Evolutionary conservation across 2,888 invertebrate genomes (phyloP).

Genomic region (Cataglyphis livida): DNA sequence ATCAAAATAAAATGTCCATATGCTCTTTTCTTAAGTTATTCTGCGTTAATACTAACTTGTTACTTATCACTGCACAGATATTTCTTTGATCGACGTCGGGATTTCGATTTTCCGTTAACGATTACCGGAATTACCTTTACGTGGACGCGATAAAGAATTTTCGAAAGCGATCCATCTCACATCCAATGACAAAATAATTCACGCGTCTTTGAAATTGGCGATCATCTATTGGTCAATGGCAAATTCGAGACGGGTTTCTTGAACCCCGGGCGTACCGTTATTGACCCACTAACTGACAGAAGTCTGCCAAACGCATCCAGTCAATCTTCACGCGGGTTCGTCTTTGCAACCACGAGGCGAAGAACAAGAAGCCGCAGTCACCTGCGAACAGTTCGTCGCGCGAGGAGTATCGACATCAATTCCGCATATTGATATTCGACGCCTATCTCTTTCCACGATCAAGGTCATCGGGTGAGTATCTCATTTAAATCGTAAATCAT

Average conservation of each 20-base stretch:
- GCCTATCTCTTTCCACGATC: constrained; percentile 21
- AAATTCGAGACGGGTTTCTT: constrained; percentile 82
- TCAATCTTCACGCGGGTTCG: constrained; percentile 69
- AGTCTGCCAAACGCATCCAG: constrained; percentile 77
- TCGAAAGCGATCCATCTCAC: constrained; percentile 28
- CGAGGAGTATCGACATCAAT: constrained; percentile 68
- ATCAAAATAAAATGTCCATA: not conserved
- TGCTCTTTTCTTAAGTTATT: not conserved
- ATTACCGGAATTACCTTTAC: not conserved
- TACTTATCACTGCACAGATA: not conserved
- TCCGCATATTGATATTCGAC: constrained; percentile 36
- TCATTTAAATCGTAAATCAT: constrained; percentile 27
- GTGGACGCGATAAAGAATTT: not conserved
- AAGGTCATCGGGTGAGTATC: constrained; percentile 57
- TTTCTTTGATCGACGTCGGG: not conserved
- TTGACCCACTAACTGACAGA: constrained; percentile 84
- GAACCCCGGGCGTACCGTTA: constrained; percentile 84
- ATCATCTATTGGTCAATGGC: constrained; percentile 62
- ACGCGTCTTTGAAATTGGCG: constrained; percentile 10
- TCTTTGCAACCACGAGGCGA: constrained; percentile 49
- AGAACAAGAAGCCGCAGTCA: constrained; percentile 73
- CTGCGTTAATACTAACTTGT: not conserved
- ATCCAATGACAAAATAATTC: not conserved
- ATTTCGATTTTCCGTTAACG: not conserved
- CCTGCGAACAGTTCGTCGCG: constrained; percentile 71